These are phyloP conservation scores for Orycteropus afer DNA, from an alignment of 2,113 vertebrate genomes.

Conservation along the genomic window DNA sequence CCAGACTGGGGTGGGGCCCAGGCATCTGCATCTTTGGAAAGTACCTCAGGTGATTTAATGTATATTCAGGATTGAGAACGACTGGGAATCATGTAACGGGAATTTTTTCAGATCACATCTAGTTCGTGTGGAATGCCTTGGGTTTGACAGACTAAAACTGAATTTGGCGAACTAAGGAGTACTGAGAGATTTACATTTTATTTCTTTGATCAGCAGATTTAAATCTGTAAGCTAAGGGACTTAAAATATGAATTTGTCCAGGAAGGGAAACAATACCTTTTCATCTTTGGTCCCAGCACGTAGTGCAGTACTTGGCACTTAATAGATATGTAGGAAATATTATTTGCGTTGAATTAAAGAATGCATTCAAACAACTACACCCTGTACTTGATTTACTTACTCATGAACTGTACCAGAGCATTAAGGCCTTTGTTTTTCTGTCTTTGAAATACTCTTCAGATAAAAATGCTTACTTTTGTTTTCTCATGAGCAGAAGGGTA, in stretches of 20 bases:
- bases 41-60: not conserved
- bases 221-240: not conserved
- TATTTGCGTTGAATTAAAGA: not conserved
- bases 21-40: not conserved
- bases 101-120: not conserved
- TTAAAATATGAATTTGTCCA: not conserved
- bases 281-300: not conserved
- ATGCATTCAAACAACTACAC: not conserved
- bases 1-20: accelerated
- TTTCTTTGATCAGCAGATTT: not conserved
- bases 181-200: not conserved
- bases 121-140: not conserved
- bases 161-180: not conserved
- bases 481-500: not conserved
- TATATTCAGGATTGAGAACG: not conserved
- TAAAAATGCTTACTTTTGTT: not conserved
- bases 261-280: not conserved
- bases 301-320: not conserved
- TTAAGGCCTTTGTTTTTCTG: constrained; percentile 29
- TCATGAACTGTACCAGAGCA: not conserved
- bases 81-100: not conserved
- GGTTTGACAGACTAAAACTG: not conserved
- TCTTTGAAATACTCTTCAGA: not conserved
- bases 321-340: not conserved
- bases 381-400: not conserved